These are phyloP conservation scores for Noctua janthina DNA, from an alignment of 2,888 invertebrate species.

Conservation along the genomic window DNA sequence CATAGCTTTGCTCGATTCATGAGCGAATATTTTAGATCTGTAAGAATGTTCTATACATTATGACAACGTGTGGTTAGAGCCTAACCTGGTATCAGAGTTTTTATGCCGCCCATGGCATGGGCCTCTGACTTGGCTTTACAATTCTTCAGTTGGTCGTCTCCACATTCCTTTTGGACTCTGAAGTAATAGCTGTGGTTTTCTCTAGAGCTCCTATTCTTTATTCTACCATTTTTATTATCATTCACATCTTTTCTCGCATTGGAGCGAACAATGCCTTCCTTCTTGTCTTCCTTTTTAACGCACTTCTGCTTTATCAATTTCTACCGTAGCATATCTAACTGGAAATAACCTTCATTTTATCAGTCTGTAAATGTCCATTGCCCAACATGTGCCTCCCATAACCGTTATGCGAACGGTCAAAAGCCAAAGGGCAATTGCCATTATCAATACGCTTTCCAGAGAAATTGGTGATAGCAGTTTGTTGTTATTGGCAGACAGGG, in stretches of 20 bases:
- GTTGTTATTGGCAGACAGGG: constrained; percentile 18
- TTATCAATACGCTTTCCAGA: constrained; percentile 30
- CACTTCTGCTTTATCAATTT: not conserved
- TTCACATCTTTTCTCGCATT: not conserved
- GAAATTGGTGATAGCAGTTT: constrained; percentile 27
- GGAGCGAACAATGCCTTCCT: not conserved
- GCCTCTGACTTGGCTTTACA: no score
- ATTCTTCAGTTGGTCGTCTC: no score
- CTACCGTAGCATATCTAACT: not conserved
- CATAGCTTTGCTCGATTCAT: no score
- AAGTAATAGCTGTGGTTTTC: not conserved
- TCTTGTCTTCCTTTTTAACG: not conserved
- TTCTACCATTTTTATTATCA: not conserved
- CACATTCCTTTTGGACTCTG: not conserved
- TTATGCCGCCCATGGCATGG: no score
- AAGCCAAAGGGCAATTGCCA: constrained; percentile 16
- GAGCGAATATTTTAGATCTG: no score
- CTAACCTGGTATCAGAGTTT: no score
- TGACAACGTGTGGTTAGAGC: no score
- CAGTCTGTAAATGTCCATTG: not conserved
- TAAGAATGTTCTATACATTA: no score
- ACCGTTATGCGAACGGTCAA: constrained; percentile 24
- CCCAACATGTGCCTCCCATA: constrained; percentile 22
- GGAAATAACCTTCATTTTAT: constrained; percentile 1
- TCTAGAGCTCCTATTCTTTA: not conserved